phyloP scores from a whole-genome alignment of 1,140 invertebrate species.

The Tetragnatha versicolor region DNA sequence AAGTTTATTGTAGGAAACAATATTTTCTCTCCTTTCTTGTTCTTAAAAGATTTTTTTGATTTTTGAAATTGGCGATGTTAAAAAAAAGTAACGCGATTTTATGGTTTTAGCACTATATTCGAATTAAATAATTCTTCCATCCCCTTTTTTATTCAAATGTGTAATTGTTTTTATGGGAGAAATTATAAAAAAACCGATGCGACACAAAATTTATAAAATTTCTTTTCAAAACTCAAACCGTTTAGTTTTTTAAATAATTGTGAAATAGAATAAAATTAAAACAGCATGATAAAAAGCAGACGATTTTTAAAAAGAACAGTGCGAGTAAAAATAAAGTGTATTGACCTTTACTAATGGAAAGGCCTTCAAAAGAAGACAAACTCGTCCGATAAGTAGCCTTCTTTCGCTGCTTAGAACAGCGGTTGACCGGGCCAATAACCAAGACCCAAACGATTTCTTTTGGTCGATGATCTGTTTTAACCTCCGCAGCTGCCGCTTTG shows the following conservation, averaged over 20 bases:
- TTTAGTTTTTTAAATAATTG: neutral
- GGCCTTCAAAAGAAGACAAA: neutral
- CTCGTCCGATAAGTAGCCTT: conserved; percentile 11
- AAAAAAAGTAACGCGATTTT: no score
- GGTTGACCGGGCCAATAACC: conserved; percentile 31
- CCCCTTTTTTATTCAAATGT: no score
- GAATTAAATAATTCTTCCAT: no score
- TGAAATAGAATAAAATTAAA: neutral
- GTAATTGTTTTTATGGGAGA: no score
- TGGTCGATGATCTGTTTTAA: conserved; percentile 31
- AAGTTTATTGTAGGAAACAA: no score
- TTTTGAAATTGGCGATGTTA: no score
- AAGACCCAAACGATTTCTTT: neutral
- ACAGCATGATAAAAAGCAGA: neutral
- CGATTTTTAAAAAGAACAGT: neutral
- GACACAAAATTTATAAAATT: no score
- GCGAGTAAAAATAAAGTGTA: neutral
- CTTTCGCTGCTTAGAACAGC: neutral
- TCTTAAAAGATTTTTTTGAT: no score
- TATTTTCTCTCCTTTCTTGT: no score
- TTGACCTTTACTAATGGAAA: conserved; percentile 23
- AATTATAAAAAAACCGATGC: no score
- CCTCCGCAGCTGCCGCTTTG: neutral
- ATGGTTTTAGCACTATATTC: no score
- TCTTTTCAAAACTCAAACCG: neutral